Conservation (phyloP, 2,797 vertebrate species). For the Scyliorhinus canicula region DNA sequence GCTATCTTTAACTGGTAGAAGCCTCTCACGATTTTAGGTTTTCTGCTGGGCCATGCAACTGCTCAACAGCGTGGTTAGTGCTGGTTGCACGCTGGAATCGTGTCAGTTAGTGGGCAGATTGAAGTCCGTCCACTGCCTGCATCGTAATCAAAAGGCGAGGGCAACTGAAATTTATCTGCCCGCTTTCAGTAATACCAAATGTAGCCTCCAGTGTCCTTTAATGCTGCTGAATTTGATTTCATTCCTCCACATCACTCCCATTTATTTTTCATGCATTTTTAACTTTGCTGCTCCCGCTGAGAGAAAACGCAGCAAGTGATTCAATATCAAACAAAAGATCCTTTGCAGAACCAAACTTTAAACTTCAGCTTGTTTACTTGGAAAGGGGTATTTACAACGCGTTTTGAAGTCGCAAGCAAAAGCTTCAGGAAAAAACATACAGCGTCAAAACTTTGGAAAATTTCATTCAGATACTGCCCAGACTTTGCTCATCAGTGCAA, state of each 20-base stretch:
- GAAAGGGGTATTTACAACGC: neutral
- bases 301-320: neutral
- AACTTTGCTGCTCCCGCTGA: neutral
- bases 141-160: neutral
- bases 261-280: neutral
- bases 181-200: neutral
- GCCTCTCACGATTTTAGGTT: neutral
- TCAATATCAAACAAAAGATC: neutral
- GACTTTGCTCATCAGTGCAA: neutral
- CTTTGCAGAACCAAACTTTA: neutral
- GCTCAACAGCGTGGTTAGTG: neutral
- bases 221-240: neutral
- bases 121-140: neutral
- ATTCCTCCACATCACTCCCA: neutral
- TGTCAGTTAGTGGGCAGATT: neutral
- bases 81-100: neutral
- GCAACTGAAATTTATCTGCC: neutral
- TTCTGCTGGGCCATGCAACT: neutral
- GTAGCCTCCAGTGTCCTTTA: neutral
- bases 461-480: neutral
- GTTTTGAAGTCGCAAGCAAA: neutral
- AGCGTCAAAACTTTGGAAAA: neutral
- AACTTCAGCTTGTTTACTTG: neutral
- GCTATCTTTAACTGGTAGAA: neutral
- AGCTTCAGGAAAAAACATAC: neutral